Evolutionary conservation across 2,113 vertebrate species (phyloP).

Genomic region (Capra hircus): DNA sequence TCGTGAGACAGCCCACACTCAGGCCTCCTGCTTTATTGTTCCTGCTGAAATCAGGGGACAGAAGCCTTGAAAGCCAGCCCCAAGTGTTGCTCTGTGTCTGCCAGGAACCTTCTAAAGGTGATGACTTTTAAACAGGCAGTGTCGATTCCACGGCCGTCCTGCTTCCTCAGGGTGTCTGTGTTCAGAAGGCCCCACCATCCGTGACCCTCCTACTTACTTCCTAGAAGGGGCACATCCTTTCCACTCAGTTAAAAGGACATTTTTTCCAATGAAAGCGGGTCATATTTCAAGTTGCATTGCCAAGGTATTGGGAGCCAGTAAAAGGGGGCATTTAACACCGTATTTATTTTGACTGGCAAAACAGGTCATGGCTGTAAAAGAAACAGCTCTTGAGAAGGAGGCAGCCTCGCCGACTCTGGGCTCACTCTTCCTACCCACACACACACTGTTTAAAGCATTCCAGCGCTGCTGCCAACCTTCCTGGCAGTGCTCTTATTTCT

Average conservation of each 20-base stretch:
- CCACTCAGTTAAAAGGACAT: slow-evolving; percentile 53
- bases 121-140: background rate
- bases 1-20: background rate
- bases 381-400: slow-evolving; percentile 61
- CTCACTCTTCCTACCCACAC: slow-evolving; percentile 48
- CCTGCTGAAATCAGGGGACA: background rate
- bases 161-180: background rate
- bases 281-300: slow-evolving; percentile 58
- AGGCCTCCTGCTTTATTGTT: background rate
- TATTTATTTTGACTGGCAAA: slow-evolving; percentile 77
- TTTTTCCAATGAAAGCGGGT: slow-evolving; percentile 40
- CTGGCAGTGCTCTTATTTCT: slow-evolving; percentile 70
- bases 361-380: slow-evolving; percentile 73
- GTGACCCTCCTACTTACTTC: background rate
- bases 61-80: background rate
- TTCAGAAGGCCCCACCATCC: background rate
- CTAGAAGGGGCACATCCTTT: slow-evolving; percentile 11
- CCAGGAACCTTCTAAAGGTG: background rate
- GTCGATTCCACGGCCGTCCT: accelerated
- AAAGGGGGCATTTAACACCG: slow-evolving; percentile 69
- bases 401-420: slow-evolving; percentile 52
- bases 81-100: background rate
- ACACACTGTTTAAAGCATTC: slow-evolving; percentile 68
- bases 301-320: slow-evolving; percentile 60
- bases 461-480: slow-evolving; percentile 61